Percentiles rank a stretch among this genome's conserved stretches.
These are phyloP conservation scores for Meles meles DNA, from an alignment of 2,113 vertebrate species.

Conservation along the genomic window DNA sequence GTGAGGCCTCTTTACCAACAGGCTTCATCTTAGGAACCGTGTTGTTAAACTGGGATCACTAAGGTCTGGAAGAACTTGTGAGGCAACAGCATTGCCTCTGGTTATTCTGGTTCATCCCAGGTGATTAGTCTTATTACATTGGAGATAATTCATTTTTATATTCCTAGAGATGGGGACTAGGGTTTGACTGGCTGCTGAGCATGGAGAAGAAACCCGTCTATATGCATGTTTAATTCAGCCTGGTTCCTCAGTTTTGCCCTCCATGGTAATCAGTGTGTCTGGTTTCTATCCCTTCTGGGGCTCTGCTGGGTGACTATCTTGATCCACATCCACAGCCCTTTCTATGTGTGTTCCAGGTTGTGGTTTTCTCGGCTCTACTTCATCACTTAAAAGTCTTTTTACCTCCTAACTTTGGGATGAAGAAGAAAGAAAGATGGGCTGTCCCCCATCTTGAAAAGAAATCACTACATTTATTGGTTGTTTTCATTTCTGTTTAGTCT, in stretches of 20 bases:
- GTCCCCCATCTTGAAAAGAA: not conserved
- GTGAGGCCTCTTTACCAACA: not conserved
- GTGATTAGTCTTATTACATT: not conserved
- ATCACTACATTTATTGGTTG: not conserved
- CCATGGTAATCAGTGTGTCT: not conserved
- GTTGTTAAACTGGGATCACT: not conserved
- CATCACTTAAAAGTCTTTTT: not conserved
- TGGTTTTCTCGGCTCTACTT: not conserved
- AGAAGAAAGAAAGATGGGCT: not conserved
- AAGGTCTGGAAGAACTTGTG: not conserved
- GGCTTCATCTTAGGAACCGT: not conserved
- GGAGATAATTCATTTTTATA: not conserved
- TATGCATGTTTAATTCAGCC: not conserved
- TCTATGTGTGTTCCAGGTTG: not conserved
- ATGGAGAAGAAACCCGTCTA: not conserved
- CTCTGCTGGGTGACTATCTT: not conserved
- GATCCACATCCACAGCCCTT: not conserved
- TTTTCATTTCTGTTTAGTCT: not conserved
- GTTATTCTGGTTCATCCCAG: not conserved
- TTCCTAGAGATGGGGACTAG: not conserved
- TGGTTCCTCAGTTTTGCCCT: not conserved
- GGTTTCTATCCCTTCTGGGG: not conserved
- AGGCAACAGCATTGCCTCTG: not conserved
- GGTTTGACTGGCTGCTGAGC: not conserved
- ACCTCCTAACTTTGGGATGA: not conserved